Percentiles rank a stretch among this genome's conserved stretches.
Evolutionary conservation across 2,888 invertebrate genomes (phyloP).

Genomic region (Dromius quadrimaculatus): DNA sequence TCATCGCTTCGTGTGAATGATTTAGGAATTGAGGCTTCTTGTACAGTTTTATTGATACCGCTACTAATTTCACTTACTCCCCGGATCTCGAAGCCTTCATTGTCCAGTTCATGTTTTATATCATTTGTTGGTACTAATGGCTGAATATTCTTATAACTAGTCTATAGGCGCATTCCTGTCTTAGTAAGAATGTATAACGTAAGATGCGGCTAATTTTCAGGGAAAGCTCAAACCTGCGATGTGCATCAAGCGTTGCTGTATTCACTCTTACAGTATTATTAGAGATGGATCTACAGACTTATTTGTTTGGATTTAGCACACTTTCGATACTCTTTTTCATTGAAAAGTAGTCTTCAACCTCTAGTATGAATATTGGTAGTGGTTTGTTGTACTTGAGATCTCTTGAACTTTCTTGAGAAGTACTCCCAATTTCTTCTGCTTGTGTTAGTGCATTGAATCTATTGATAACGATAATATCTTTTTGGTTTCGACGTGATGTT

Average conservation of each 20-base stretch:
- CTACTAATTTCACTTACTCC: too few relatives aligned
- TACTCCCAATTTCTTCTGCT: neutral
- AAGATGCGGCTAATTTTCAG: too few relatives aligned
- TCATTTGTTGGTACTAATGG: too few relatives aligned
- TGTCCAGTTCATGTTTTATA: too few relatives aligned
- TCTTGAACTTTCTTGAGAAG: neutral
- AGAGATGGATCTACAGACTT: neutral
- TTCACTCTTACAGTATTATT: neutral
- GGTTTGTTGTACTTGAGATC: neutral
- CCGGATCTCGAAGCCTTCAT: too few relatives aligned
- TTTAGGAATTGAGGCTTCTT: too few relatives aligned
- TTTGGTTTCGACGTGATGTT: neutral
- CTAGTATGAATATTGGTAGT: neutral
- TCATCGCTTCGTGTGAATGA: too few relatives aligned
- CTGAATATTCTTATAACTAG: too few relatives aligned
- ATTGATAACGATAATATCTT: neutral
- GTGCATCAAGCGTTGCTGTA: neutral
- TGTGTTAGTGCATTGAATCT: neutral
- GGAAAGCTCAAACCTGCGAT: too few relatives aligned
- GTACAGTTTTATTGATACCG: too few relatives aligned
- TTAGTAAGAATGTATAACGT: too few relatives aligned
- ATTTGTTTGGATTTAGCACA: neutral
- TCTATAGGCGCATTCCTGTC: too few relatives aligned
- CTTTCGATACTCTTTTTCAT: neutral
- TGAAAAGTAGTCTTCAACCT: neutral